phyloP scores from a whole-genome alignment of 53 echinoderm and acorn worm genomes.

The Apostichopus leukothele region DNA sequence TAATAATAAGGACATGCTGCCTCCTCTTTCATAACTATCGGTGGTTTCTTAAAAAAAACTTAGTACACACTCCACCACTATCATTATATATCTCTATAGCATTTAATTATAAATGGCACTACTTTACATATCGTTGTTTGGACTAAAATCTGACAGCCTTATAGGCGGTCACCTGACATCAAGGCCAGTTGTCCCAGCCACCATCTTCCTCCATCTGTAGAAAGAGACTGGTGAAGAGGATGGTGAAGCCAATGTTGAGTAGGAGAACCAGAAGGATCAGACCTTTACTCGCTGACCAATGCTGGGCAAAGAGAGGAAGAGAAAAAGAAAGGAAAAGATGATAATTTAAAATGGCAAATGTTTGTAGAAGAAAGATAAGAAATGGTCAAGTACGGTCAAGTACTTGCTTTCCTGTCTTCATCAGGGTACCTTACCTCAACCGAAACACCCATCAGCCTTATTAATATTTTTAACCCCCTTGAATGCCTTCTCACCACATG shows the following conservation, averaged over 20 bases:
- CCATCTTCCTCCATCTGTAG: slow-evolving; percentile 95
- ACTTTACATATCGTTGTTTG: not conserved
- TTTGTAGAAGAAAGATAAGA: no score
- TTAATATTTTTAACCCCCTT: no score
- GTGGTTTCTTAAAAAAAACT: not conserved
- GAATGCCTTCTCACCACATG: no score
- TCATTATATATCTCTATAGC: no score
- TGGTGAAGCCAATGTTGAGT: slow-evolving; percentile 90
- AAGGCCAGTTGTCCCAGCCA: slow-evolving; percentile 92
- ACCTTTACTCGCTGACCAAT: slow-evolving; percentile 95
- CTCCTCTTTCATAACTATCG: not conserved
- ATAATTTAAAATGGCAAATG: no score
- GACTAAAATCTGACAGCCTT: not conserved
- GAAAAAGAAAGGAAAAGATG: not conserved
- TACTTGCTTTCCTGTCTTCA: no score
- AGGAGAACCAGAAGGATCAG: slow-evolving; percentile 91
- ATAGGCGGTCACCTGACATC: not conserved
- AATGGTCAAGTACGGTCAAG: no score
- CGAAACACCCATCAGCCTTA: no score
- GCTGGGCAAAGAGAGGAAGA: slow-evolving; percentile 57
- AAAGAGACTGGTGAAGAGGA: slow-evolving; percentile 98
- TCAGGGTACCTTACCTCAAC: no score
- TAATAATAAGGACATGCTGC: not conserved
- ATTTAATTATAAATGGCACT: no score
- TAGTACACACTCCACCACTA: not conserved